Conservation (phyloP, 2,113 vertebrate genomes). For the Chloropsis cyanopogon region DNA sequence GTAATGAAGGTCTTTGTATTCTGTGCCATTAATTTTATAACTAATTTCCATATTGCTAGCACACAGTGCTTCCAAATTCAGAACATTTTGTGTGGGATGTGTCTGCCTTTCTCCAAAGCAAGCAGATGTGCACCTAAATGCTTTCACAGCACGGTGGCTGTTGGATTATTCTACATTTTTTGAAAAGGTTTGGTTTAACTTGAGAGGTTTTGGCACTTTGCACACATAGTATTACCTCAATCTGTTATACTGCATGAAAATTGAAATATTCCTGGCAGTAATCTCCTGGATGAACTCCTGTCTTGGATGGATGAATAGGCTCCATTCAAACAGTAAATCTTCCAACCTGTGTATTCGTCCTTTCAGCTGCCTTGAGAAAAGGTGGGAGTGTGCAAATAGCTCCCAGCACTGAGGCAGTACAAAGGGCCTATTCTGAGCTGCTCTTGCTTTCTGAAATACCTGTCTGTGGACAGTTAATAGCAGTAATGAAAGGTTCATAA, state of each 20-base stretch:
- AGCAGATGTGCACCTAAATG: not conserved
- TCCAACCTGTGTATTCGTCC: not conserved
- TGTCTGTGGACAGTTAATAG: conserved; percentile 6
- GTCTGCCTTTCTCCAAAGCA: not conserved
- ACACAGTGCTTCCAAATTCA: not conserved
- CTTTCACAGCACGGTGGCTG: fast-evolving
- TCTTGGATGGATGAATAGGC: not conserved
- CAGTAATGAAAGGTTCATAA: not conserved
- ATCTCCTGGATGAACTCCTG: not conserved
- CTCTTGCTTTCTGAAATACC: not conserved
- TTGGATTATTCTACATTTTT: not conserved
- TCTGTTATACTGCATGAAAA: not conserved
- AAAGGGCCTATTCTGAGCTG: not conserved
- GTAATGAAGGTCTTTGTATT: not conserved
- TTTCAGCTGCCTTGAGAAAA: not conserved
- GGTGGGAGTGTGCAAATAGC: not conserved
- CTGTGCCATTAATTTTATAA: not conserved
- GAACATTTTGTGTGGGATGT: not conserved
- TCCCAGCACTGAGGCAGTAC: not conserved
- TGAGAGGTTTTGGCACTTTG: not conserved
- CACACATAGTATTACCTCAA: not conserved
- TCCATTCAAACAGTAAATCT: conserved; percentile 5
- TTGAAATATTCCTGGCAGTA: conserved; percentile 12
- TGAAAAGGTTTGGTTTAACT: not conserved
- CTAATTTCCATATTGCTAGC: not conserved